Evolutionary conservation across 1,140 invertebrate species (phyloP).

Genomic region (Metopolophium dirhodum): DNA sequence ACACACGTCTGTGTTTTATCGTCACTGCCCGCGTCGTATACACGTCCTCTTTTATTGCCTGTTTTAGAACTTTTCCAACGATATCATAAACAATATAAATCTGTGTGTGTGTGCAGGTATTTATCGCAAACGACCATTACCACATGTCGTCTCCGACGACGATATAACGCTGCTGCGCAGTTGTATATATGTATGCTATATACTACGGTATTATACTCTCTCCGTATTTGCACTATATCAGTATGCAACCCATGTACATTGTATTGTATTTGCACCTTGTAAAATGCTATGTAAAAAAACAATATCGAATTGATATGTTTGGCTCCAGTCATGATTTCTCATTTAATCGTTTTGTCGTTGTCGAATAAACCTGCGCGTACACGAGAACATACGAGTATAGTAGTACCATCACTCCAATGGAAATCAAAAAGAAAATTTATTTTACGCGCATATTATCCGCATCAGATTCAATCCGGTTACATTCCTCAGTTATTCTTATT

Average conservation of each 20-base stretch:
- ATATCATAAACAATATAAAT: conserved; percentile 24
- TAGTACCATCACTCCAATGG: not conserved
- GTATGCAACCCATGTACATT: conserved; percentile 10
- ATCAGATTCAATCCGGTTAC: not conserved
- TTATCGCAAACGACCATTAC: conserved; percentile 33
- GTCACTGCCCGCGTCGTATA: not conserved
- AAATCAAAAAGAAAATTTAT: conserved; percentile 16
- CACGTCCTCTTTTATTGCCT: conserved; percentile 24
- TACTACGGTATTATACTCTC: not conserved
- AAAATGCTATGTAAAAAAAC: conserved; percentile 16
- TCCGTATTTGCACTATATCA: conserved; percentile 21
- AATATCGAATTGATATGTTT: conserved; percentile 27
- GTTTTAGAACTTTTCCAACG: conserved; percentile 45
- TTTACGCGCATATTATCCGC: not conserved
- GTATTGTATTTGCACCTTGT: conserved; percentile 31
- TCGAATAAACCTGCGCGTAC: not conserved
- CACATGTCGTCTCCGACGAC: conserved; percentile 17
- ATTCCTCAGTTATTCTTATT: not conserved
- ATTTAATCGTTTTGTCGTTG: not conserved
- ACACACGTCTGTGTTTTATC: conserved; percentile 20
- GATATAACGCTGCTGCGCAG: not conserved
- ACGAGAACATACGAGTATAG: not conserved
- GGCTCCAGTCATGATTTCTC: conserved; percentile 2
- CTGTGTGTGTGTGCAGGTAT: not conserved
- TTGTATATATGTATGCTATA: not conserved